A percentile compares a stretch with the other conserved stretches of the same genome.
phyloP scores from a whole-genome alignment of 2,888 invertebrate species.

The Ethmia dodecea region DNA sequence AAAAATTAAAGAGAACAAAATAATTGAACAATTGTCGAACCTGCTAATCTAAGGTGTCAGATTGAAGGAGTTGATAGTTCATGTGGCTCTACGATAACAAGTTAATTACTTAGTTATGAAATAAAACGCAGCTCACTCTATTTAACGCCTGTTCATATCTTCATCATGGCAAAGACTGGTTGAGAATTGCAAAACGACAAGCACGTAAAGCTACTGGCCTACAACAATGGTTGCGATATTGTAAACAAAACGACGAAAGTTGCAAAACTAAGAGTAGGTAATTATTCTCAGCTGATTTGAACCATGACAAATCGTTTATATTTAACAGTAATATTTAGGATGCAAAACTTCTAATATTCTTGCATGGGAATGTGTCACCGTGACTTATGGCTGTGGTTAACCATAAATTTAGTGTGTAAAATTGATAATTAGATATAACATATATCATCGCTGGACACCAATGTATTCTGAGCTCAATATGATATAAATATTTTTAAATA shows the following conservation, averaged over 20 bases:
- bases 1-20: too few species aligned
- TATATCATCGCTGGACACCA: too few species aligned
- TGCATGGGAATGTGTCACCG: too few species aligned
- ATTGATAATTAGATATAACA: too few species aligned
- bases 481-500: too few species aligned
- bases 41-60: conserved; percentile 40
- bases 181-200: conserved; percentile 49
- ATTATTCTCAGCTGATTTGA: conserved; percentile 35
- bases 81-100: conserved; percentile 23
- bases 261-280: conserved; percentile 30
- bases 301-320: conserved; percentile 36
- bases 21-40: conserved; percentile 39
- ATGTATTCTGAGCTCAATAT: too few species aligned
- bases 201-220: conserved; percentile 43
- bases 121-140: conserved; percentile 9
- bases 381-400: too few species aligned
- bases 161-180: conserved; percentile 63
- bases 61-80: conserved; percentile 34
- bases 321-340: too few species aligned
- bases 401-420: too few species aligned
- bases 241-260: conserved; percentile 45
- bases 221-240: conserved; percentile 56
- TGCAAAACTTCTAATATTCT: too few species aligned
- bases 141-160: conserved; percentile 42
- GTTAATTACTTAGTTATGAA: conserved; percentile 23